Evolutionary conservation across 1,140 invertebrate genomes (phyloP), one percentile per base, ranked within the genome.

Genomic region (Brachionus angularis): DNA sequence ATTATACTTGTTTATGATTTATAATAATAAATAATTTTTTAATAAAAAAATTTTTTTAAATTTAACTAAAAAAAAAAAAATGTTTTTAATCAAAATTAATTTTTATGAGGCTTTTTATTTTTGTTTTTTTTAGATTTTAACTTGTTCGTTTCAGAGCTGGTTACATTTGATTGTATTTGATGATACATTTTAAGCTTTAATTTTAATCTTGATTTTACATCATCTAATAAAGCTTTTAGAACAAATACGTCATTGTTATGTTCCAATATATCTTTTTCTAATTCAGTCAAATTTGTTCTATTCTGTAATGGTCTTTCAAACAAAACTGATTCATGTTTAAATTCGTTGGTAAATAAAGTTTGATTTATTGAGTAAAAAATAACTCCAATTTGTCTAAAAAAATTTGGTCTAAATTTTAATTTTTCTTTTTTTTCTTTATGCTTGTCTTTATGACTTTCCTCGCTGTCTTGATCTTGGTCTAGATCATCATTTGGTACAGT

Each of bases 151-250:
- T 27, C 27, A 4, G 34, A 39, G 25, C 53, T 39, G 23, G 21
- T 16, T 25, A 39, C 39, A 39, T 58, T 36, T 39, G 33, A 16
- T n/a, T 23, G 33, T 12, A 33, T 39, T 58, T 25, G 31, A 52
- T 36, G 53, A 16, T 33, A 55, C n/a, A 16, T 23, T 52, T 29
- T 34, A 16, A 33, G 52, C 18, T 55, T 55, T 16, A n/a, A 2
- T 25, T 58, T 58, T 7, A 58, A 23, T 21, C 21, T 36, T 21
- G 36, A 34, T 21, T 58, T 58, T 21, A 39, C 18, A 36, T 58
- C 53, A 4, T 58, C 53, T 8, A 23, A 18, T 14, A 58, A 58
- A 39, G 21, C 21, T 27, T 58, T 58, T 21, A 58, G n/a, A 39
- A 58, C 53, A 14, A 23, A 5, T 2, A 58, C 25, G 39, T 58